phyloP scores from a whole-genome alignment of 2,113 vertebrate genomes.

The Suricata suricatta region DNA sequence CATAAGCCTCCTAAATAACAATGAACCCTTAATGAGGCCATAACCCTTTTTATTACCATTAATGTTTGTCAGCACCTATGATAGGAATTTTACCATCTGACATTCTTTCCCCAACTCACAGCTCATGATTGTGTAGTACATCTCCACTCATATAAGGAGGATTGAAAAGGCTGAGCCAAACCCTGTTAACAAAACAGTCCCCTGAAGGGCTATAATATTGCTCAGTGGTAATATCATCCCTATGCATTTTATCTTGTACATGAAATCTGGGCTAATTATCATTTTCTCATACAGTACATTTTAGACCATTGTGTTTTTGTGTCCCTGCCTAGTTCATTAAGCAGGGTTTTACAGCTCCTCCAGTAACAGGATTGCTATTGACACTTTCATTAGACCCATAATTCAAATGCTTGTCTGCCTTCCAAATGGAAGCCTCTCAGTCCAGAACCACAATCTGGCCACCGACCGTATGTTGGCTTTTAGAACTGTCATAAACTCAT shows the following conservation, averaged over 20 bases:
- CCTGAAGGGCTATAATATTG: constrained; percentile 59
- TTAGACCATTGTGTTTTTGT: constrained; percentile 83
- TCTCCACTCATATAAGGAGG: constrained; percentile 8
- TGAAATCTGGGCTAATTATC: constrained; percentile 79
- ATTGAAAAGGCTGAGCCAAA: constrained; percentile 43
- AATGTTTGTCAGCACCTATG: constrained; percentile 10
- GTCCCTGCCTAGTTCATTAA: constrained; percentile 85
- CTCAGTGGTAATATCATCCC: constrained; percentile 63
- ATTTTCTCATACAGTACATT: constrained; percentile 80
- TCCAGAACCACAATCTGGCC: constrained; percentile 78
- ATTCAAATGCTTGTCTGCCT: constrained; percentile 75
- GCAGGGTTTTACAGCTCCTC: constrained; percentile 80
- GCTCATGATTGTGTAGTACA: neutral
- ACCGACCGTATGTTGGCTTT: constrained; percentile 63
- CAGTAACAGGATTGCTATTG: constrained; percentile 85
- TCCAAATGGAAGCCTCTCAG: constrained; percentile 75
- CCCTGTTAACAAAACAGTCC: constrained; percentile 71
- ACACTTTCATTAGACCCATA: constrained; percentile 85
- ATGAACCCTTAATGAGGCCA: neutral
- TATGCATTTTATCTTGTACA: constrained; percentile 74
- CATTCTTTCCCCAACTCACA: neutral
- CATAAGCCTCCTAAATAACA: neutral
- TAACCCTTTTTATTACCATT: constrained; percentile 18
- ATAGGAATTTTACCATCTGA: constrained; percentile 52
- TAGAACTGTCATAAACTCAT: constrained; percentile 68